Percentiles rank a stretch among this genome's conserved stretches.
Conservation (phyloP, 2,888 invertebrate species). For the Bellardia bayeri region DNA sequence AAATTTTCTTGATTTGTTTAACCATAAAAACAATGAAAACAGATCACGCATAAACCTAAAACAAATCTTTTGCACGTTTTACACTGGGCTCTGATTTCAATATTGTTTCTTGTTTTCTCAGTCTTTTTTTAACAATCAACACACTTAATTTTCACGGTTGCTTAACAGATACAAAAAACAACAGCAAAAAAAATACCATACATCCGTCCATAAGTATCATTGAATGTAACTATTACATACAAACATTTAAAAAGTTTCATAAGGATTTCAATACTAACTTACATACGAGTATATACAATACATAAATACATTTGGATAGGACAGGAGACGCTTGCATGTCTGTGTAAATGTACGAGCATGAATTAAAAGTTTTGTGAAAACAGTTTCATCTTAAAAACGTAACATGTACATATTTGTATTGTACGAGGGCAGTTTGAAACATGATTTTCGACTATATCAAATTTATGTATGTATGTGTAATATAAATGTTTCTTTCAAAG, state of each 20-base stretch:
- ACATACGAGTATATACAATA: too few species aligned
- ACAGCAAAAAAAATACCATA: constrained; percentile 9
- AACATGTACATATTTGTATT: constrained; percentile 47
- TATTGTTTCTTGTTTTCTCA: constrained; percentile 26
- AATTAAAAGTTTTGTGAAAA: constrained; percentile 65
- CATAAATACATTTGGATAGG: too few species aligned
- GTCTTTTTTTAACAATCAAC: constrained; percentile 40
- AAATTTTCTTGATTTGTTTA: constrained; percentile 74
- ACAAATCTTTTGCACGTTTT: constrained; percentile 74
- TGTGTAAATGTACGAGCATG: constrained; percentile 26
- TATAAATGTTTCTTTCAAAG: too few species aligned
- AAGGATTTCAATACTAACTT: constrained; percentile 13
- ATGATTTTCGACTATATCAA: not conserved
- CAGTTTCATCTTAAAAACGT: constrained; percentile 63
- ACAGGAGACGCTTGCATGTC: not conserved
- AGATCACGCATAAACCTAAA: constrained; percentile 72
- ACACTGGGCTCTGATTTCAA: constrained; percentile 71
- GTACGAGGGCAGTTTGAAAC: constrained; percentile 1
- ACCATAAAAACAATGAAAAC: constrained; percentile 70
- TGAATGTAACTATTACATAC: not conserved
- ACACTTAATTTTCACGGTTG: constrained; percentile 71
- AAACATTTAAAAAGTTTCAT: constrained; percentile 1
- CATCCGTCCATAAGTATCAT: constrained; percentile 31
- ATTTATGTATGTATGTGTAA: too few species aligned
- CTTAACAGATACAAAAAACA: constrained; percentile 54